These are phyloP conservation scores for Iphiclides podalirius DNA, from an alignment of 2,888 invertebrate species.

Conservation along the genomic window DNA sequence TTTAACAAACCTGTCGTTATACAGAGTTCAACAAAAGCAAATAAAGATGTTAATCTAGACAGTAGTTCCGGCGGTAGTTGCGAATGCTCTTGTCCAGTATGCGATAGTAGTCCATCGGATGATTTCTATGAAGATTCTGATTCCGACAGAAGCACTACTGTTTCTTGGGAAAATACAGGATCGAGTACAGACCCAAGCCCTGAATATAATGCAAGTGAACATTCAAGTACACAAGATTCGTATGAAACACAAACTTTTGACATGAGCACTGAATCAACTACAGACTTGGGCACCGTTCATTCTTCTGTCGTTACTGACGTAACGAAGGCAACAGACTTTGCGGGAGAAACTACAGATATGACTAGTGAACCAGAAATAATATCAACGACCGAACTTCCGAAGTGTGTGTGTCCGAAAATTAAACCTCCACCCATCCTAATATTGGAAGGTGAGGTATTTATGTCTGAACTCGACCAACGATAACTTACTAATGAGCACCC, in stretches of 20 bases:
- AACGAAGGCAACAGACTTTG: constrained; percentile 31
- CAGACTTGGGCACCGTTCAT: constrained; percentile 27
- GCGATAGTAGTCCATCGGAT: constrained; percentile 65
- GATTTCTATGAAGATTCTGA: constrained; percentile 60
- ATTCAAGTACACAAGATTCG: constrained; percentile 26
- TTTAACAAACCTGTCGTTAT: constrained; percentile 67
- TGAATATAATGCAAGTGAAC: constrained; percentile 24
- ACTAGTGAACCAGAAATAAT: constrained; percentile 37
- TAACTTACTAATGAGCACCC: constrained; percentile 70
- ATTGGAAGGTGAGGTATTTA: constrained; percentile 88
- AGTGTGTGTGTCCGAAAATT: constrained; percentile 69
- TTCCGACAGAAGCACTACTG: constrained; percentile 42
- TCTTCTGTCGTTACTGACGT: constrained; percentile 7
- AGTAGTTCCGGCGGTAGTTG: constrained; percentile 82
- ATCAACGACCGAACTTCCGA: constrained; percentile 46
- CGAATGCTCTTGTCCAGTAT: constrained; percentile 86
- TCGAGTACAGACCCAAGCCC: constrained; percentile 25
- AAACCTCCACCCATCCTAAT: constrained; percentile 86
- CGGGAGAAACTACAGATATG: constrained; percentile 43
- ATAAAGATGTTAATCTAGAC: constrained; percentile 12
- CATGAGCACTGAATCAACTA: constrained; percentile 33
- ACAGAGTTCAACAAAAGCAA: constrained; percentile 46
- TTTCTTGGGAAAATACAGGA: constrained; percentile 28
- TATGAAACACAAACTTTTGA: constrained; percentile 30
- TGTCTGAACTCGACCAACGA: constrained; percentile 52